A percentile compares a stretch with the other conserved stretches of the same genome.
Conservation (phyloP, 2,888 invertebrate species). For the Drymonia ruficornis region DNA sequence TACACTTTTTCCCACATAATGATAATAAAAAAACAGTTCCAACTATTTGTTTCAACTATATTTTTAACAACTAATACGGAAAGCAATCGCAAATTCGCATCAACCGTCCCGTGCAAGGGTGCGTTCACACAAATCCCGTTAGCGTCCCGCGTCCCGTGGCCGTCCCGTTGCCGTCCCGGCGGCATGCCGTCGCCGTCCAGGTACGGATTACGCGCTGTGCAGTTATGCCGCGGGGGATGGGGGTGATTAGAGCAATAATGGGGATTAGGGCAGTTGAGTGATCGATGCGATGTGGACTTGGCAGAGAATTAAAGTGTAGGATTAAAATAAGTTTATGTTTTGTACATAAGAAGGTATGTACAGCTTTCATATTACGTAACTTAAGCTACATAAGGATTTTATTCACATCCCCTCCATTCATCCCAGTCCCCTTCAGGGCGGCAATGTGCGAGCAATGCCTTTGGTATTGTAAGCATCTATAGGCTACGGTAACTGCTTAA, state of each 20-base stretch:
- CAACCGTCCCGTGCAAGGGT: conserved; percentile 11
- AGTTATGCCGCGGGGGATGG: conserved; percentile 42
- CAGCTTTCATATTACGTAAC: background rate
- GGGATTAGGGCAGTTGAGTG: conserved; percentile 34
- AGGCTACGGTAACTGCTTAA: no score
- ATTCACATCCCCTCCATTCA: no score
- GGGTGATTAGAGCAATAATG: conserved; percentile 41
- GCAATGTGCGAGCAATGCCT: no score
- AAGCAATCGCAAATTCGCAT: background rate
- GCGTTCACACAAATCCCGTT: conserved; percentile 22
- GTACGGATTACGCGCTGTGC: conserved; percentile 54
- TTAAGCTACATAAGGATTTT: background rate
- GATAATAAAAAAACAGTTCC: no score
- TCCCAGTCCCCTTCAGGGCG: no score
- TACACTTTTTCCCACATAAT: no score
- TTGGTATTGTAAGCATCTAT: no score
- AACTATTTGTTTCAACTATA: no score
- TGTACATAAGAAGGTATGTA: background rate
- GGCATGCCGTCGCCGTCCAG: conserved; percentile 49
- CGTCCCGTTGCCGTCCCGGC: conserved; percentile 21
- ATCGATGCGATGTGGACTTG: conserved; percentile 16
- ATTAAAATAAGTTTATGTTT: background rate
- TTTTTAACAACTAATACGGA: no score
- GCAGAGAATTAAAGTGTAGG: background rate
- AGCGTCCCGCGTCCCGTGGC: conserved; percentile 16